Evolutionary conservation across 2,113 vertebrate genomes (phyloP), one percentile per base, ranked within the genome.

Genomic region (Plecturocebus donacophilus): DNA sequence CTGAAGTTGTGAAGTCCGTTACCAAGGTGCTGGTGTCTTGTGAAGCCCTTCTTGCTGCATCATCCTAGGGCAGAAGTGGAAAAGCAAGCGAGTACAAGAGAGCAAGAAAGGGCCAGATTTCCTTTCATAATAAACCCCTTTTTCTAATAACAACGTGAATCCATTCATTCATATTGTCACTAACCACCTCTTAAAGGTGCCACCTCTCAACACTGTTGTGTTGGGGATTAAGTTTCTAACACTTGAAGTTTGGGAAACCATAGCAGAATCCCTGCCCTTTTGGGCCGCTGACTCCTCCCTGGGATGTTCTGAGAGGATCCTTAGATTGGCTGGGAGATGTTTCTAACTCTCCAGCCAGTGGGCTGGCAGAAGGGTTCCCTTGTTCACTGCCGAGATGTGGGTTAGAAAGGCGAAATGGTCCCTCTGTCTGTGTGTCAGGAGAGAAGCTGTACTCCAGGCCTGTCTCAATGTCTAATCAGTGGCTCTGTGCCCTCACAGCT

Each of bases 401-500:
- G 56, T 45, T 2, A 12, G 35, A 30, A 56, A 54, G 68, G 47
- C 61, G 23, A 32, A 19, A 16, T 21, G 2, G 75, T 45, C 73
- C 27, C 19, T 52, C 73, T 16, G 5, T 82, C 87, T 47, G 30
- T 66, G 12, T n/a, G 58, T 82, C 20, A 7, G 61, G 35, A 76
- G 45, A 30, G 77, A 47, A 21, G 64, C 92, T 0, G 16, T 42
- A 4, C 7, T 9, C 68, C 61, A 54, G 45, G 45, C 40, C 45
- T 9, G 84, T 42, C 66, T 5, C 38, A 0, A 1, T 30, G 38
- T 94, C 91, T 98, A 12, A 97, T 77, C 71, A 0, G 30, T 61
- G 92, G 96, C 93, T 97, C 68, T 97, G 47, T 93, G 93, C 90
- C 87, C 1, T 87, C 98, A 94, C 98, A 99, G 99, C 99, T 99